Evolutionary conservation across 2,113 vertebrate species (phyloP), one percentile per base, ranked within the genome.

Genomic region (Tetraodon nigroviridis): DNA sequence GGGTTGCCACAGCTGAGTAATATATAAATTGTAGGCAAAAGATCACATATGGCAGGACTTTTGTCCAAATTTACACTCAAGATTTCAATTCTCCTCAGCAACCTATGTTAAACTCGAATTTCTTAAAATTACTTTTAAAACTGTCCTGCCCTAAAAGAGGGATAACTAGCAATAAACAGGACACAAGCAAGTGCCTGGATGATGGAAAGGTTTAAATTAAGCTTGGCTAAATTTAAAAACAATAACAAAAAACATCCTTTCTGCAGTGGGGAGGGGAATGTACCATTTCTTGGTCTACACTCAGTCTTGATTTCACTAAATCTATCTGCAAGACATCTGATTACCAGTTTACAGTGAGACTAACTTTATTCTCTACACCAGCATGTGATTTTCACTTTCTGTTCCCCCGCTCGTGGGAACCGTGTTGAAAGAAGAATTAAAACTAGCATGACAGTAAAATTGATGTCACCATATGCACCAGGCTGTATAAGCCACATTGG

Each of bases 391-490:
- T 37, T 64, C 27, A 68, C 59, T 73, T 51, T 53, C 55, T 20
- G 44, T 40, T 59, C 53, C 70, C 19, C 13, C 44, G 58, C 59
- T 64, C 59, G 6, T 84, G 81, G 59, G 71, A 85, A 83, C 68
- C 18, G 65, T 53, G 42, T 49, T 15, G 29, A 59, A 73, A 67
- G 67, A 56, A 58, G 50, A 37, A 71, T 76, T 78, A 57, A 69
- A 60, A 65, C 59, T 44, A 37, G 59, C 2, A 22, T 32, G 50
- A 42, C 52, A 50, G 57, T 72, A 19, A 74, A 76, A 79, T 71
- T 62, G 77, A 58, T 73, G 65, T 65, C 75, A 40, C 61, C 51
- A 37, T 75, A 65, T 74, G 20, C 27, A 60, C 7, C 1, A 5
- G 1, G 47, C 41, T 29, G 32, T 17, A 58, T 16, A 75, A 57